Conservation (phyloP, 2,888 invertebrate species). For the Hyposoter didymator region DNA sequence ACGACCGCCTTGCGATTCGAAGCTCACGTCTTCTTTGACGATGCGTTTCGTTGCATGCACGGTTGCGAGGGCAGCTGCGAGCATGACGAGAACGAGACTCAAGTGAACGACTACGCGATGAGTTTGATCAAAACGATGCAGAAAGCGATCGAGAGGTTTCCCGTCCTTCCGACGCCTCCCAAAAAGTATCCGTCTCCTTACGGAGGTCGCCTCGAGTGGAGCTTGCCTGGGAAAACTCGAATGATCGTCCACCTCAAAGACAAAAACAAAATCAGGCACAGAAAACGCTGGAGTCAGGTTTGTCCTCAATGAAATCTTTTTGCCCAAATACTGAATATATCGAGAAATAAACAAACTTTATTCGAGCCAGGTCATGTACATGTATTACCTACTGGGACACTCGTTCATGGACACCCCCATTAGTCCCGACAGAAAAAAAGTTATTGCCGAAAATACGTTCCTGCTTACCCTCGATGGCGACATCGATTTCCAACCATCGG, state of each 20-base stretch:
- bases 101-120: constrained; percentile 93
- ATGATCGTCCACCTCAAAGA: constrained; percentile 95
- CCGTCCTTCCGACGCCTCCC: constrained; percentile 87
- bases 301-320: not conserved
- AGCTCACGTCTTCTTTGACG: constrained; percentile 95
- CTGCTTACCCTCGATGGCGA: constrained; percentile 94
- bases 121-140: constrained; percentile 90
- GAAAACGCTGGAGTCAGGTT: constrained; percentile 96
- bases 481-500: constrained; percentile 93
- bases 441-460: constrained; percentile 92
- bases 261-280: constrained; percentile 93
- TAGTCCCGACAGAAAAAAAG: constrained; percentile 87
- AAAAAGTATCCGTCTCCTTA: constrained; percentile 93
- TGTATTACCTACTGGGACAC: constrained; percentile 95
- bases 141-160: constrained; percentile 90
- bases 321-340: not conserved
- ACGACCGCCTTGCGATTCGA: constrained; percentile 66
- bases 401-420: constrained; percentile 90
- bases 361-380: constrained; percentile 91
- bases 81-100: constrained; percentile 89
- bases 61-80: constrained; percentile 85
- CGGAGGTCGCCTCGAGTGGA: constrained; percentile 94
- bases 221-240: constrained; percentile 93
- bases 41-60: constrained; percentile 87
- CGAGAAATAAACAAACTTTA: not conserved